These are phyloP conservation scores for Sebastes schlegelii DNA, from an alignment of 2,113 vertebrate genomes.

Conservation along the genomic window DNA sequence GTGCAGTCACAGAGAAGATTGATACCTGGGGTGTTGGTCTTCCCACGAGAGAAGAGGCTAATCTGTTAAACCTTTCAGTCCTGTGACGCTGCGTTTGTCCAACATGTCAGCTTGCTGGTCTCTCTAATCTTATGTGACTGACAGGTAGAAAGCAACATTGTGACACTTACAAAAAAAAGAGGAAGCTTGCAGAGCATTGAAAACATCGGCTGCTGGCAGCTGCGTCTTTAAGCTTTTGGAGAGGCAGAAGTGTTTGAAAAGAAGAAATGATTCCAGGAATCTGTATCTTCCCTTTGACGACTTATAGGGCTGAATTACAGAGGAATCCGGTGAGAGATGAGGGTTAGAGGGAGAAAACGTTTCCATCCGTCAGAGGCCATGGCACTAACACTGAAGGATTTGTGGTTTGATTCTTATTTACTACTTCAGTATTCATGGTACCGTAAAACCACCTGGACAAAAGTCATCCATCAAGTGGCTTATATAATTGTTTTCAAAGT, in stretches of 20 bases:
- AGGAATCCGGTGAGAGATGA: constrained; percentile 20
- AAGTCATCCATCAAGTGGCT: constrained; percentile 3
- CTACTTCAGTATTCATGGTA: not conserved
- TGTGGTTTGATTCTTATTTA: constrained; percentile 30
- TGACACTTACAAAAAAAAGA: constrained; percentile 56
- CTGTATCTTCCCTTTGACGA: constrained; percentile 35
- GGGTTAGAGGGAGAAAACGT: not conserved
- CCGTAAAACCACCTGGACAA: constrained; percentile 5
- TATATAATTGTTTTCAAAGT: not conserved
- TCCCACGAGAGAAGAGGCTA: constrained; percentile 60
- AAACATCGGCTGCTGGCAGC: constrained; percentile 44
- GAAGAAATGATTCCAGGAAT: constrained; percentile 23
- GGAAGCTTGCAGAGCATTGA: constrained; percentile 31
- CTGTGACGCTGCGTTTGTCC: constrained; percentile 64
- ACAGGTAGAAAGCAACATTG: constrained; percentile 59
- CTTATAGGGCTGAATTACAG: constrained; percentile 23
- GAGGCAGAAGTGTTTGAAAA: constrained; percentile 23
- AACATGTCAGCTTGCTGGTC: constrained; percentile 65
- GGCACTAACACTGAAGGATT: constrained; percentile 1
- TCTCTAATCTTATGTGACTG: constrained; percentile 69
- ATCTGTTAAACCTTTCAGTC: constrained; percentile 72
- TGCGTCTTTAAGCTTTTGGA: constrained; percentile 25
- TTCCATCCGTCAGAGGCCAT: constrained; percentile 19
- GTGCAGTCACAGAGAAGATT: constrained; percentile 54
- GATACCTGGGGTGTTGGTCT: constrained; percentile 63